These are phyloP conservation scores for Esox niger DNA, from an alignment of 2,113 vertebrate species.

Conservation along the genomic window DNA sequence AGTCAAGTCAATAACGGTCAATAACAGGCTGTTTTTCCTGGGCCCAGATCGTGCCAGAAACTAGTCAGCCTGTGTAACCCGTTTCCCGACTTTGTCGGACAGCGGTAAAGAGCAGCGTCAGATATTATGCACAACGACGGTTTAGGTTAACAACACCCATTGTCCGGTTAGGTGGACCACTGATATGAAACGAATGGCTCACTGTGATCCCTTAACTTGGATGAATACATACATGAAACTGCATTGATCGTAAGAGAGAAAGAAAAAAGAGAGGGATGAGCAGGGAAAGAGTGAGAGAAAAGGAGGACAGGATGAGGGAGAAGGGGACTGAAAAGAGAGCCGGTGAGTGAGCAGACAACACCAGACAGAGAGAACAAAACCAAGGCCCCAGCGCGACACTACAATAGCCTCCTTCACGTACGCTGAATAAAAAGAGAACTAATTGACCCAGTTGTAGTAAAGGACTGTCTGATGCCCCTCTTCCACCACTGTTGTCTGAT, in stretches of 20 bases:
- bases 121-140: no score
- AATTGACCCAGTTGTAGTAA: slow-evolving; percentile 16
- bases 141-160: no score
- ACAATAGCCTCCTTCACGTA: not conserved
- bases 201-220: no score
- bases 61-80: no score
- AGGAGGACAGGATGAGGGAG: not conserved
- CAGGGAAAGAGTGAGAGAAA: no score
- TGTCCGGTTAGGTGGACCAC: no score
- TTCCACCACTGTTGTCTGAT: slow-evolving; percentile 21
- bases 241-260: rapidly evolving
- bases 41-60: no score
- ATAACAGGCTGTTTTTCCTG: no score
- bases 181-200: no score
- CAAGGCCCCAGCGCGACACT: slow-evolving; percentile 5
- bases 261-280: not conserved
- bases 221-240: not conserved
- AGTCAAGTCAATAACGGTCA: not conserved
- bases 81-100: no score
- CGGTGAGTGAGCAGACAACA: not conserved
- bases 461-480: not conserved
- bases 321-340: not conserved
- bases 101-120: no score
- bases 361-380: not conserved
- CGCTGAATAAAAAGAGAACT: slow-evolving; percentile 1